Evolutionary conservation across 2,888 invertebrate species (phyloP).

Genomic region (Polymixis lichenea): DNA sequence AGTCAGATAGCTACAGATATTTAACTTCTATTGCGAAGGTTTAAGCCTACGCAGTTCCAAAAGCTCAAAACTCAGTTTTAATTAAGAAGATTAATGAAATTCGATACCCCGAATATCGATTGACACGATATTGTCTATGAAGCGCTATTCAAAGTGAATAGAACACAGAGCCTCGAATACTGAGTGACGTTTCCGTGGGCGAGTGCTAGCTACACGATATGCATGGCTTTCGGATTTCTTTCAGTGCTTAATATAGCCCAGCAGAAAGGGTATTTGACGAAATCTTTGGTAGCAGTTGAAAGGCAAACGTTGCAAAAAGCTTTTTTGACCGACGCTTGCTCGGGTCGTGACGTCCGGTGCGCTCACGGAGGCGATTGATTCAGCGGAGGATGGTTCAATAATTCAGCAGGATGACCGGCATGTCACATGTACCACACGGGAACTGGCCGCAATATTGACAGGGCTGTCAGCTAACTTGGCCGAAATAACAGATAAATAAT

Average conservation of each 20-base stretch:
- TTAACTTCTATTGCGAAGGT: not conserved
- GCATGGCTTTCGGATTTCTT: constrained; percentile 56
- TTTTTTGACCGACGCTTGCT: constrained; percentile 64
- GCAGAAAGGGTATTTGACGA: constrained; percentile 66
- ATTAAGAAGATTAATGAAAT: constrained; percentile 60
- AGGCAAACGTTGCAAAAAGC: constrained; percentile 71
- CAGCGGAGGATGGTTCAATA: constrained; percentile 77
- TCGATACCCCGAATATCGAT: constrained; percentile 45
- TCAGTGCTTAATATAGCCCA: constrained; percentile 47
- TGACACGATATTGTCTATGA: constrained; percentile 51
- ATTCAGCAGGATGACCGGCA: constrained; percentile 77
- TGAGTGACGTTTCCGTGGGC: constrained; percentile 63
- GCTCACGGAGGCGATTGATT: constrained; percentile 76
- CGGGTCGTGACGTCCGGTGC: constrained; percentile 67
- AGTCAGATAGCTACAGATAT: not conserved
- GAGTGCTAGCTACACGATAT: constrained; percentile 37
- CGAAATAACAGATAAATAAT: constrained; percentile 55
- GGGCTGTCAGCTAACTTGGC: constrained; percentile 40
- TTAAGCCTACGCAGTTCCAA: constrained; percentile 8
- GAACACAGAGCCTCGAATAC: constrained; percentile 39
- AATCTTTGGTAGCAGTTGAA: constrained; percentile 66
- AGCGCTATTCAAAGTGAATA: constrained; percentile 55
- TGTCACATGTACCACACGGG: constrained; percentile 47
- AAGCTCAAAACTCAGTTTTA: constrained; percentile 49
- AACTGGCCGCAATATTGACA: constrained; percentile 50